phyloP scores from a whole-genome alignment of 2,797 vertebrate species.

The Pitangus sulphuratus region DNA sequence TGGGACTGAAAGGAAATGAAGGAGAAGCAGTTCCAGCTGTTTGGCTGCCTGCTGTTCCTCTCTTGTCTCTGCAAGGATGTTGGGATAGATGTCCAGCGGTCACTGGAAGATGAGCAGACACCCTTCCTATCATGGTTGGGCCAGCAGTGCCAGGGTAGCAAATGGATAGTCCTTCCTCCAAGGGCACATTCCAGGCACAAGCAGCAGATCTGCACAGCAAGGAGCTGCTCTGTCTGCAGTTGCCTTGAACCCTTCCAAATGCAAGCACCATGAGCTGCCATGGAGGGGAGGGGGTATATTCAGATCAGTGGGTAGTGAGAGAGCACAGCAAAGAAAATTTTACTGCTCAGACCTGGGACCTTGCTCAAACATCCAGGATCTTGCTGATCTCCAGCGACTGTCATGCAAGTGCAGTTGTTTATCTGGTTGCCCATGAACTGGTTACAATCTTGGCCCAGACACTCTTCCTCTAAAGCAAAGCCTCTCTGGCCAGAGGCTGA shows the following conservation, averaged over 20 bases:
- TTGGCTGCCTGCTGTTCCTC: not conserved
- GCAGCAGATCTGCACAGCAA: not conserved
- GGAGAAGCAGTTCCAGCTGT: not conserved
- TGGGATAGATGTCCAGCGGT: not conserved
- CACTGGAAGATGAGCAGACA: not conserved
- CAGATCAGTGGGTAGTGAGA: not conserved
- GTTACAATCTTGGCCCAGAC: not conserved
- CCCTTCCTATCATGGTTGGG: not conserved
- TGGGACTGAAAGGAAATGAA: slow-evolving; percentile 62
- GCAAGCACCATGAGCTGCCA: not conserved
- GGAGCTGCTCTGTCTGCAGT: not conserved
- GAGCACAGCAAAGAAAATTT: not conserved
- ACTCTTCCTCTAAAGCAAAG: not conserved
- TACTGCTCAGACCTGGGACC: not conserved
- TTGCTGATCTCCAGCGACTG: not conserved
- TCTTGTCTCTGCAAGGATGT: not conserved
- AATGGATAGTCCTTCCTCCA: not conserved
- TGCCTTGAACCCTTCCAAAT: not conserved
- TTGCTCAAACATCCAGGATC: not conserved
- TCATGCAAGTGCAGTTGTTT: not conserved
- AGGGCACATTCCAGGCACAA: not conserved
- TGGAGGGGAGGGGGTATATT: not conserved
- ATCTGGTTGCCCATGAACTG: not conserved
- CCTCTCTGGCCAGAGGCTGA: not conserved
- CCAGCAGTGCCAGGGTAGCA: not conserved